These are phyloP conservation scores for Bombus pascuorum DNA, from an alignment of 1,140 invertebrate genomes.

Conservation along the genomic window DNA sequence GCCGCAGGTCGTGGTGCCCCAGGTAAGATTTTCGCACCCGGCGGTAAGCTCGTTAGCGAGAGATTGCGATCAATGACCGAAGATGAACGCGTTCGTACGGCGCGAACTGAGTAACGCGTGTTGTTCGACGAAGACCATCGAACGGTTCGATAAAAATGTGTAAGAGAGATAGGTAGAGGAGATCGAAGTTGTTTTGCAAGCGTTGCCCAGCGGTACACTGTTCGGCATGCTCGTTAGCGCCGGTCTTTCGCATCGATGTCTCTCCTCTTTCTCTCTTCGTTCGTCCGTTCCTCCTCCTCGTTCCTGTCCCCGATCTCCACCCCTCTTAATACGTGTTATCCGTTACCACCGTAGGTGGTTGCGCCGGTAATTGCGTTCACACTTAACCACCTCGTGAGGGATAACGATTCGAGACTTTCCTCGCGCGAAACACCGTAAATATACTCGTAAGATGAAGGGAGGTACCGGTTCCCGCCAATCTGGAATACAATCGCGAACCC, in stretches of 20 bases:
- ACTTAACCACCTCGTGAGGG: constrained; percentile 72
- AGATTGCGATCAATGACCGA: constrained; percentile 81
- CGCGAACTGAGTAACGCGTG: constrained; percentile 47
- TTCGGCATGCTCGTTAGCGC: constrained; percentile 74
- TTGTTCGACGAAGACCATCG: neutral
- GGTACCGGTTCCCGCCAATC: constrained; percentile 34
- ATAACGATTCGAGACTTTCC: constrained; percentile 62
- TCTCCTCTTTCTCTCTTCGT: constrained; percentile 22
- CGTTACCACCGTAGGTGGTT: constrained; percentile 78
- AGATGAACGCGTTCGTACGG: constrained; percentile 79
- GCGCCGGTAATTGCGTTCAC: constrained; percentile 79
- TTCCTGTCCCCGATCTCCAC: neutral
- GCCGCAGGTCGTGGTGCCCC: constrained; percentile 56
- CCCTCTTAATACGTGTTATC: constrained; percentile 75
- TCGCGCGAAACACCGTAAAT: constrained; percentile 50
- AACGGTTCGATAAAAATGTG: constrained; percentile 18
- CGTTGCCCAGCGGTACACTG: constrained; percentile 58
- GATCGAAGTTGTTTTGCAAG: constrained; percentile 68
- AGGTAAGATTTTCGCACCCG: constrained; percentile 77
- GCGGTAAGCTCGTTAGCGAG: constrained; percentile 78
- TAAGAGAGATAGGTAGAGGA: constrained; percentile 38
- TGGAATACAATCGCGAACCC: constrained; percentile 4
- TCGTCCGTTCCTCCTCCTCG: neutral
- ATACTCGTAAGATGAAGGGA: constrained; percentile 22
- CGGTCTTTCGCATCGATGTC: constrained; percentile 50